Base-by-base conservation (phyloP, 2,797 vertebrate species). In the Heteromormyrus szaboi region DNA sequence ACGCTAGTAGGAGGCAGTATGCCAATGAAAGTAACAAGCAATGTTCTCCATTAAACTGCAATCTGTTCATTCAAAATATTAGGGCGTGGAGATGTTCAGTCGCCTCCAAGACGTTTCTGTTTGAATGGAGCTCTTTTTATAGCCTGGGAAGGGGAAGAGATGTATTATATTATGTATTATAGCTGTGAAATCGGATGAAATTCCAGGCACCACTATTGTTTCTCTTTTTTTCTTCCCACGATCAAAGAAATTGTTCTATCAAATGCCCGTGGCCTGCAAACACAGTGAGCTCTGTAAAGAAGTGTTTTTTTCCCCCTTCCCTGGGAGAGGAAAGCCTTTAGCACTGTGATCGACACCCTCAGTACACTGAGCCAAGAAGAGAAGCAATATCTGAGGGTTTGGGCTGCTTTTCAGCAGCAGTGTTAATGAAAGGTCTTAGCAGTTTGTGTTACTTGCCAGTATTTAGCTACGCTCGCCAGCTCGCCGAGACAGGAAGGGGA, bases 231-330 rank as follows among this genome's bases (percentile, higher is more conserved):
- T 54, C 14, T 86, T 59, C 88, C 89, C 83, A 85, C 86, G 9
- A 90, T 90, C 90, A 91, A 91, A 88, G 87, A 91, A 90, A 92
- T 90, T 90, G 90, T 87, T 91, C 48, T 91, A 90, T 90, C 50
- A 90, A 90, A 91, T 91, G 92, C 89, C 88, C 76, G 89, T 89
- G 76, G 89, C 79, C 88, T 89, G 88, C 44, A 91, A 90, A 91
- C 72, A 89, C 85, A 86, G 12, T 87, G 19, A 41, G 59, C 72
- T 88, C 79, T 89, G 90, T 92, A 90, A 90, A 90, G 53, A 90
- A 89, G 88, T 81, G 54, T 89, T 91, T 92, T 90, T 90, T 72
- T 19, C 5, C 41, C 37, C 37, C 76, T 81, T 81, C 89, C 88
- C 85, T 62, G 84, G 88, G 86, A 79, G 86, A 89, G 88, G 84